These are phyloP conservation scores for Deladenus siricidicola DNA, from an alignment of 2,888 invertebrate species.

Conservation along the genomic window DNA sequence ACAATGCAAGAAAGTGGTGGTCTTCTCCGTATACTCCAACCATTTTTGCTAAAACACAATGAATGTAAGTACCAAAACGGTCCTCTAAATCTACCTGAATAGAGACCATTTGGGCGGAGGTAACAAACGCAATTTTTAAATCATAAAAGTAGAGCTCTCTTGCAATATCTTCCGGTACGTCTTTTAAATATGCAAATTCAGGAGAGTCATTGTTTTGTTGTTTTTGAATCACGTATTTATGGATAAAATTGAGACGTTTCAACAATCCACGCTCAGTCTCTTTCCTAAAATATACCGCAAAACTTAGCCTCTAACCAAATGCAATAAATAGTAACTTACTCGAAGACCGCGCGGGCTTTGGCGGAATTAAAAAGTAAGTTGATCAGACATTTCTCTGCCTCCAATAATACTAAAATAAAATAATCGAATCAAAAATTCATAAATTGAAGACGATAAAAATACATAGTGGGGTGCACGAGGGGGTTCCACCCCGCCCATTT, in stretches of 20 bases:
- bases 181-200: conserved; percentile 11
- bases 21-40: conserved; percentile 11
- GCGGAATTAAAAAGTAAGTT: conserved; percentile 25
- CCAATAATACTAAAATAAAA: conserved; percentile 20
- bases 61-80: background rate
- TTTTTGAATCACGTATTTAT: no score
- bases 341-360: conserved; percentile 16
- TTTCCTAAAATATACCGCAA: background rate
- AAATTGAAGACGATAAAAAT: background rate
- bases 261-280: background rate
- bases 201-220: no score
- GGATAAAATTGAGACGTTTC: background rate
- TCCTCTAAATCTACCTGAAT: conserved; percentile 5
- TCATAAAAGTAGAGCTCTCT: conserved; percentile 31
- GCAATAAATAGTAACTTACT: conserved; percentile 1
- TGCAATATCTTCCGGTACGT: conserved; percentile 6
- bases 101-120: conserved; percentile 22
- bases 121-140: conserved; percentile 31
- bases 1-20: conserved; percentile 11
- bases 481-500: no score
- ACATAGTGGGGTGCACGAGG: no score
- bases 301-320: no score
- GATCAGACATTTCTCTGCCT: conserved; percentile 26
- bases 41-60: conserved; percentile 13
- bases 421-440: no score